A percentile compares a stretch with the other conserved stretches of the same genome.
Conservation (phyloP, 2,888 invertebrate genomes). For the Encarsia formosa region DNA sequence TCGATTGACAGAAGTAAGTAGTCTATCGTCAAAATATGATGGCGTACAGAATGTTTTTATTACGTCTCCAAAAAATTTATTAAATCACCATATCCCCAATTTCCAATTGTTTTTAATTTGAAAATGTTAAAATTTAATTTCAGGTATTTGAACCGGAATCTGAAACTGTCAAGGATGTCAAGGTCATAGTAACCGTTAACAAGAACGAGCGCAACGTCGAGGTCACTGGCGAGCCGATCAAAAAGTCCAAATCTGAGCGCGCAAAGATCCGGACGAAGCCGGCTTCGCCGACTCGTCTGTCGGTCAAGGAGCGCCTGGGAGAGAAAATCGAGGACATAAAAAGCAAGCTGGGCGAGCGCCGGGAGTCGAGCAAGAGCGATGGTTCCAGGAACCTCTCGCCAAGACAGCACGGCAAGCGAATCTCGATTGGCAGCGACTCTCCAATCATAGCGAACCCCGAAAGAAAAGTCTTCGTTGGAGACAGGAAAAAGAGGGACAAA, state of each 20-base stretch:
- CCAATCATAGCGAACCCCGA: constrained; percentile 37
- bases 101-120: too few species aligned
- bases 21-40: too few species aligned
- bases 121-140: constrained; percentile 2
- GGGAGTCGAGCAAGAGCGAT: constrained; percentile 46
- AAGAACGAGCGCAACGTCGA: constrained; percentile 48
- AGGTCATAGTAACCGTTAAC: constrained; percentile 46
- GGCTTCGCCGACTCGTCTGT: constrained; percentile 61
- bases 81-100: too few species aligned
- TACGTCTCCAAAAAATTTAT: too few species aligned
- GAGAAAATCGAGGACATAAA: constrained; percentile 66
- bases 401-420: constrained; percentile 36
- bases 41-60: too few species aligned
- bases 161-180: constrained; percentile 41
- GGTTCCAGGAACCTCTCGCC: constrained; percentile 53
- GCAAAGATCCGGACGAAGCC: constrained; percentile 38
- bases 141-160: constrained; percentile 25
- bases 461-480: constrained; percentile 46
- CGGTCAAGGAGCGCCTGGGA: constrained; percentile 76
- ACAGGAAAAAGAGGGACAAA: constrained; percentile 44
- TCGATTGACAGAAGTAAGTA: too few species aligned
- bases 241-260: constrained; percentile 45
- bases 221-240: constrained; percentile 41
- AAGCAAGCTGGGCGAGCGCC: constrained; percentile 17
- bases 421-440: constrained; percentile 41